Evolutionary conservation across 2,888 invertebrate species (phyloP).

Genomic region (Temnothorax ravouxi): DNA sequence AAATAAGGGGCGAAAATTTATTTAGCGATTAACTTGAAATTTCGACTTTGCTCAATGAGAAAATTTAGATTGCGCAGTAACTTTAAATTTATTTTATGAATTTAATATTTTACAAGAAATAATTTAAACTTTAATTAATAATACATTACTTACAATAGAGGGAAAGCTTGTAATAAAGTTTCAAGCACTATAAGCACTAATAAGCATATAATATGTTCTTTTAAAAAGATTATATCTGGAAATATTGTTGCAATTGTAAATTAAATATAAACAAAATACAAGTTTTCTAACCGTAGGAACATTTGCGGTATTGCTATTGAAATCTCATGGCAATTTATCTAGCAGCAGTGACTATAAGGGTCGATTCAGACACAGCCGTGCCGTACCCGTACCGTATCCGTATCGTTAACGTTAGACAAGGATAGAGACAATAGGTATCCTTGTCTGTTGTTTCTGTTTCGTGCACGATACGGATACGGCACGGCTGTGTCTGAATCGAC

Average conservation of each 20-base stretch:
- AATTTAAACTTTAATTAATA: slow-evolving; percentile 3
- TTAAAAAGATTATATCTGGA: background rate
- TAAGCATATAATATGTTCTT: background rate
- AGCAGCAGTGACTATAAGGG: background rate
- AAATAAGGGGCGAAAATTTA: background rate
- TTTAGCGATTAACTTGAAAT: slow-evolving; percentile 1
- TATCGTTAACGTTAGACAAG: too few relatives aligned
- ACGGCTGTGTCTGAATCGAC: too few relatives aligned
- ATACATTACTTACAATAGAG: background rate
- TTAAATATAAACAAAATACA: background rate
- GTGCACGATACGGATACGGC: too few relatives aligned
- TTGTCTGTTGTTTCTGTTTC: too few relatives aligned
- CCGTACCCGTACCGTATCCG: too few relatives aligned
- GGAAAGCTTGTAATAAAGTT: background rate
- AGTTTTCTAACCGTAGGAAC: too few relatives aligned
- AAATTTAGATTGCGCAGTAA: background rate
- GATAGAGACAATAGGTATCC: too few relatives aligned
- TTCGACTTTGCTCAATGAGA: background rate
- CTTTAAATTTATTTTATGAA: background rate
- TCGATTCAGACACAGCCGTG: too few relatives aligned
- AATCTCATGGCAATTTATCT: background rate
- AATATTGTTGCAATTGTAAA: background rate
- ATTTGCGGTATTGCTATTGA: background rate
- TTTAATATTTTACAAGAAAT: slow-evolving; percentile 27
- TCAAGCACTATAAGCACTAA: background rate